Percentiles rank a stretch among this genome's conserved stretches.
These are phyloP conservation scores for Ailuropoda melanoleuca DNA, from an alignment of 2,113 vertebrate genomes.

Conservation along the genomic window DNA sequence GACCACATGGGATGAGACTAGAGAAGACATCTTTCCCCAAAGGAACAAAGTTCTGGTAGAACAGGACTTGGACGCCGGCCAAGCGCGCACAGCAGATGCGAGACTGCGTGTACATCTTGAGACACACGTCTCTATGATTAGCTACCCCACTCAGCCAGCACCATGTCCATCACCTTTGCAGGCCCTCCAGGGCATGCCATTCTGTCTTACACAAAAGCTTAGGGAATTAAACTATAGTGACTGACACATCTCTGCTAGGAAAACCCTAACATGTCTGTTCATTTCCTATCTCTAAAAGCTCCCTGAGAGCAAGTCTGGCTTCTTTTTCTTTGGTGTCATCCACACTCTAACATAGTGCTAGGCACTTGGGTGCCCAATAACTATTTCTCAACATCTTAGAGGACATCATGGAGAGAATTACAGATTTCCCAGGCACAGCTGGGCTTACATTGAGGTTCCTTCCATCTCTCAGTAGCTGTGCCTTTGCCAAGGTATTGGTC, in stretches of 20 bases:
- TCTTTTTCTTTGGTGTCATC: not conserved
- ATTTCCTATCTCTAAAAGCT: not conserved
- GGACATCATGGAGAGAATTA: not conserved
- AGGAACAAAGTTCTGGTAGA: not conserved
- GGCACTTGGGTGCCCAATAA: not conserved
- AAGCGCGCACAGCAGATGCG: not conserved
- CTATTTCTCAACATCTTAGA: not conserved
- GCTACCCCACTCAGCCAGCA: rapidly evolving
- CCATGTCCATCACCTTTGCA: rapidly evolving
- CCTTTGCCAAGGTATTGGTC: not conserved
- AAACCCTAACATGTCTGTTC: not conserved
- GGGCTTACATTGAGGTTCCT: not conserved
- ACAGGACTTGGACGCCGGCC: not conserved
- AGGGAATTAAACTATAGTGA: not conserved
- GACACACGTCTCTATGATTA: not conserved
- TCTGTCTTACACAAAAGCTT: not conserved
- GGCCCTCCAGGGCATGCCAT: too few relatives aligned
- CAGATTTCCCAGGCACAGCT: not conserved
- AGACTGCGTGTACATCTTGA: not conserved
- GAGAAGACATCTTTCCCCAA: not conserved
- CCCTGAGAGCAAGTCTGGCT: not conserved
- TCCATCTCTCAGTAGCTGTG: not conserved
- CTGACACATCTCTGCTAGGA: not conserved
- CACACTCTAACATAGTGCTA: not conserved
- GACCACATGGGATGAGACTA: not conserved